Evolutionary conservation across 53 echinoderm and acorn worm species (phyloP).

Genomic region (Zoroaster sp.): DNA sequence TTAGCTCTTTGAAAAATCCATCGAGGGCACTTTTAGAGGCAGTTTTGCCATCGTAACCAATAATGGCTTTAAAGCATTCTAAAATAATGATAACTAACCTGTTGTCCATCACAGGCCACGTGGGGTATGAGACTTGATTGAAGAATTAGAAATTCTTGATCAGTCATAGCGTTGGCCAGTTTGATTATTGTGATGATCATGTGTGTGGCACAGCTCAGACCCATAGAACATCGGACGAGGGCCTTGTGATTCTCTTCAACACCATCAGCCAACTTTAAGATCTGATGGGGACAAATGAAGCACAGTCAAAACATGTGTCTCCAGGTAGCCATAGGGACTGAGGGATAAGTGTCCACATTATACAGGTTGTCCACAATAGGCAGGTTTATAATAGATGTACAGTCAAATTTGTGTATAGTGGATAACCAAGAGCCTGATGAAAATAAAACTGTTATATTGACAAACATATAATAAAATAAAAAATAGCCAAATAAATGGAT

Average conservation of each 20-base stretch:
- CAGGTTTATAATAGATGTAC: too few species aligned
- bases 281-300: conserved; percentile 61
- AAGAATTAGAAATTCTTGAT: conserved; percentile 73
- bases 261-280: conserved; percentile 92
- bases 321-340: too few species aligned
- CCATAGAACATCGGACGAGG: conserved; percentile 87
- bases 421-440: too few species aligned
- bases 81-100: conserved; percentile 52
- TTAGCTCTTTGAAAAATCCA: background rate
- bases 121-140: conserved; percentile 69
- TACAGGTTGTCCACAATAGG: too few species aligned
- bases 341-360: too few species aligned
- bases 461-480: too few species aligned
- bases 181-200: conserved; percentile 79
- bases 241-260: conserved; percentile 95
- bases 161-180: conserved; percentile 66
- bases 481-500: too few species aligned
- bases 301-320: background rate
- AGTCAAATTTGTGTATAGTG: too few species aligned
- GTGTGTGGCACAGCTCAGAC: conserved; percentile 86
- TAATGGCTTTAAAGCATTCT: background rate
- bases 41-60: background rate
- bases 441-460: too few species aligned
- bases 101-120: conserved; percentile 81
- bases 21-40: background rate